A percentile compares a stretch with the other conserved stretches of the same genome.
These are phyloP conservation scores for Arctocebus calabarensis DNA, from an alignment of 2,797 vertebrate genomes.

Conservation along the genomic window DNA sequence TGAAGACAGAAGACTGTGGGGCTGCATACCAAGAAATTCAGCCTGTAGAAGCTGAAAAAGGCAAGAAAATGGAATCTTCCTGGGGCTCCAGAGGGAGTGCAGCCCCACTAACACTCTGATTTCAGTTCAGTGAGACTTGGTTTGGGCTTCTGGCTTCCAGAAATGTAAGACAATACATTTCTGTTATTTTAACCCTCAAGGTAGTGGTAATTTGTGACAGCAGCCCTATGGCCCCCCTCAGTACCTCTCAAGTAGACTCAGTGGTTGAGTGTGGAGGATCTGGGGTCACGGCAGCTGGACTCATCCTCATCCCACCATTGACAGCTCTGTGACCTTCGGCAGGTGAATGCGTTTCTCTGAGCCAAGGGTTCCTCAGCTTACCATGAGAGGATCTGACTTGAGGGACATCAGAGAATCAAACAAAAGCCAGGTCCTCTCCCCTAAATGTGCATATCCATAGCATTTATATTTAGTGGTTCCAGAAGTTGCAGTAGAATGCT, in stretches of 20 bases:
- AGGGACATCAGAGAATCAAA: neutral
- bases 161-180: neutral
- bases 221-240: rapidly evolving
- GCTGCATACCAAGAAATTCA: rapidly evolving
- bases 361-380: neutral
- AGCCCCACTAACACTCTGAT: too few species aligned
- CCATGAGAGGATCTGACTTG: neutral
- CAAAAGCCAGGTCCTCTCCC: neutral
- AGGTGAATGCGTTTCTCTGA: neutral
- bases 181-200: neutral
- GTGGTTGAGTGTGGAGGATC: too few species aligned
- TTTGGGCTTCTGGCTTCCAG: neutral
- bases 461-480: neutral
- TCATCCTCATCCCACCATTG: rapidly evolving
- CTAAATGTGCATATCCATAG: rapidly evolving
- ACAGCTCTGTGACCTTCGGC: neutral
- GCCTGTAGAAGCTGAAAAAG: neutral
- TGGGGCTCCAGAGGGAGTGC: too few species aligned
- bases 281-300: neutral
- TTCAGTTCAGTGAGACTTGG: neutral
- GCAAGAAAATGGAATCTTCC: neutral
- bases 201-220: neutral
- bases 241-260: rapidly evolving
- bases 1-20: rapidly evolving
- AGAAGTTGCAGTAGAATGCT: neutral